These are phyloP conservation scores for Gobio gobio DNA, from an alignment of 2,113 vertebrate species.

Conservation along the genomic window DNA sequence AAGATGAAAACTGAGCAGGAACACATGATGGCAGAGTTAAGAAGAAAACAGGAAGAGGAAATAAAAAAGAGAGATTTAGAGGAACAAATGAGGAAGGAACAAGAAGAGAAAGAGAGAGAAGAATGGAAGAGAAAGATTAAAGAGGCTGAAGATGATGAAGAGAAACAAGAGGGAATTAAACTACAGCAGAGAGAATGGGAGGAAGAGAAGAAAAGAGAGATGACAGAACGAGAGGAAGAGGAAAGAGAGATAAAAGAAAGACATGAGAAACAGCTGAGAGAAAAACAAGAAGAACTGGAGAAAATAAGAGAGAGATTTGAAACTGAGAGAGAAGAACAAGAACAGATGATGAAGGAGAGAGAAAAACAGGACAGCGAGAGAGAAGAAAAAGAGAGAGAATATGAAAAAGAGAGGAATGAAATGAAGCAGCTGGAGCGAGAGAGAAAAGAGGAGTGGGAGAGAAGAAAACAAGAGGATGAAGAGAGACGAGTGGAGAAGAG, in stretches of 20 bases:
- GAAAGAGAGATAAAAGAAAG: too few relatives aligned
- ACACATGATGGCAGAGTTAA: background rate
- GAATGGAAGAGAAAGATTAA: background rate
- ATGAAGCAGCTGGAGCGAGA: background rate
- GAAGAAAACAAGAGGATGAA: background rate
- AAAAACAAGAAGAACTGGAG: background rate
- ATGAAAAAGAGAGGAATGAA: background rate
- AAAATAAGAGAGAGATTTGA: background rate
- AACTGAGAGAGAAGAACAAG: too few relatives aligned
- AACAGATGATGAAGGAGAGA: background rate
- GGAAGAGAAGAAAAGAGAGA: too few relatives aligned
- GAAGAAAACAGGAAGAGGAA: slow-evolving; percentile 2
- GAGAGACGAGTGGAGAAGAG: background rate
- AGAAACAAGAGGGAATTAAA: too few relatives aligned
- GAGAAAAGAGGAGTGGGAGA: background rate
- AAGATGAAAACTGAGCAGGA: background rate
- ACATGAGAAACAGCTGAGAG: too few relatives aligned
- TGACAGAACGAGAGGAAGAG: too few relatives aligned
- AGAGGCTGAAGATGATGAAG: background rate
- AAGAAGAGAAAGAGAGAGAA: slow-evolving; percentile 9
- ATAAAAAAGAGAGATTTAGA: background rate
- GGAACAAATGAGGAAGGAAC: background rate
- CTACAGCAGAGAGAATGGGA: too few relatives aligned
- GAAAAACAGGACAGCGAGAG: background rate
- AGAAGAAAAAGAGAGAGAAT: background rate